Percentiles rank a stretch among this genome's conserved stretches.
phyloP scores from a whole-genome alignment of 2,888 invertebrate genomes.

The Emesis furor region DNA sequence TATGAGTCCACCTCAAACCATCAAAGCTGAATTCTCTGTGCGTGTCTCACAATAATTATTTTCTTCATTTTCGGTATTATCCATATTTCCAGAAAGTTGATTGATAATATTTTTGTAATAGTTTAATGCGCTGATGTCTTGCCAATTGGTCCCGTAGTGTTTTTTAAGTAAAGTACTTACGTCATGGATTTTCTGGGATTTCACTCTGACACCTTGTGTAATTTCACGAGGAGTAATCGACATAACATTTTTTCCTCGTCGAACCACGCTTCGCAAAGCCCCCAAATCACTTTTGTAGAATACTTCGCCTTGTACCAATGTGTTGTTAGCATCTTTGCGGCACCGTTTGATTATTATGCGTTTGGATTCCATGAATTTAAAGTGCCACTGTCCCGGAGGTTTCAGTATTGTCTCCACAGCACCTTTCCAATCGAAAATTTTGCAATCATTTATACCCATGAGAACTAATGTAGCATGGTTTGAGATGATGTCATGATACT shows the following conservation, averaged over 20 bases:
- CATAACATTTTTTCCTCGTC: constrained; percentile 37
- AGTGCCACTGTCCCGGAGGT: constrained; percentile 48
- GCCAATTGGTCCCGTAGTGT: constrained; percentile 25
- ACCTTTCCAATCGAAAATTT: constrained; percentile 36
- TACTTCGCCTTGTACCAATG: constrained; percentile 28
- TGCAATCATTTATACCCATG: constrained; percentile 29
- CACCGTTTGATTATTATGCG: constrained; percentile 36
- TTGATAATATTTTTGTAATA: background rate
- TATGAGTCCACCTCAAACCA: background rate
- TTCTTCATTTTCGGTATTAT: background rate
- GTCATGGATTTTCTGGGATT: constrained; percentile 33
- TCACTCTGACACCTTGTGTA: constrained; percentile 20
- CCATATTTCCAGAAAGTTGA: background rate
- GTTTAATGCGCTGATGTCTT: constrained; percentile 11
- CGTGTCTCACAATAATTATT: background rate
- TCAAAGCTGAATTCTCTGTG: background rate
- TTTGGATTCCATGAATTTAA: constrained; percentile 53
- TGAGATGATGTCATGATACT: constrained; percentile 27
- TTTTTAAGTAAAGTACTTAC: constrained; percentile 17
- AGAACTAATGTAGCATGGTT: constrained; percentile 21
- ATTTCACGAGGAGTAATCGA: constrained; percentile 24
- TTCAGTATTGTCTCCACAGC: constrained; percentile 34
- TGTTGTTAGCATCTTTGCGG: constrained; percentile 27
- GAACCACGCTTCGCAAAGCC: constrained; percentile 29
- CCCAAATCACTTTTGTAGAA: constrained; percentile 40